A percentile compares a stretch with the other conserved stretches of the same genome.
Evolutionary conservation across 2,888 invertebrate genomes (phyloP).

Genomic region (Drosophila conformis): DNA sequence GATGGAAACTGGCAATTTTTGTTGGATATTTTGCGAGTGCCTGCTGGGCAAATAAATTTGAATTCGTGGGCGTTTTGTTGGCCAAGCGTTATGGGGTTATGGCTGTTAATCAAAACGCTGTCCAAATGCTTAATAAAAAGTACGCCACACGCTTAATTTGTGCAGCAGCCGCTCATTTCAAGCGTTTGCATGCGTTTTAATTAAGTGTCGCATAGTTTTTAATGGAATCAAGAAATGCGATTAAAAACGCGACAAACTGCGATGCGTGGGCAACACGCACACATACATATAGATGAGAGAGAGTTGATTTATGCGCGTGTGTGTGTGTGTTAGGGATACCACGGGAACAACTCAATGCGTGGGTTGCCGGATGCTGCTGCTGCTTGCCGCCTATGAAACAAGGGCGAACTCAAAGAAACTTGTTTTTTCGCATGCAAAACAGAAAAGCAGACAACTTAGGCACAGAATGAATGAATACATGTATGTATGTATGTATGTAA

Average conservation of each 20-base stretch:
- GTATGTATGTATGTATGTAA: background rate
- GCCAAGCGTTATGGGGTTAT: constrained; percentile 30
- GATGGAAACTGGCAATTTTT: constrained; percentile 43
- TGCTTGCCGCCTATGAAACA: constrained; percentile 12
- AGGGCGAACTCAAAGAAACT: constrained; percentile 43
- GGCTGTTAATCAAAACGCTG: constrained; percentile 71
- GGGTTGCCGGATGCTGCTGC: constrained; percentile 37
- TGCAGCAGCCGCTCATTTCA: constrained; percentile 25
- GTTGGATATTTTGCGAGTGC: constrained; percentile 48
- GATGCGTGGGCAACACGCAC: constrained; percentile 46
- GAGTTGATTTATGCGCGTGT: background rate
- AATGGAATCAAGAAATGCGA: constrained; percentile 61
- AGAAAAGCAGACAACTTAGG: constrained; percentile 7
- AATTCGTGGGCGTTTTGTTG: constrained; percentile 57
- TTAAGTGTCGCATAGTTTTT: constrained; percentile 64
- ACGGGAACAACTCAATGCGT: constrained; percentile 28
- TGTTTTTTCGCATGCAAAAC: constrained; percentile 27
- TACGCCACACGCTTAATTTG: constrained; percentile 31
- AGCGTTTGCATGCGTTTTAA: constrained; percentile 70
- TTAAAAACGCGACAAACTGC: constrained; percentile 51
- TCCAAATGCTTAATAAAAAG: constrained; percentile 74
- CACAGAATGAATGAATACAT: constrained; percentile 3
- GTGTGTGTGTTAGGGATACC: constrained; percentile 21
- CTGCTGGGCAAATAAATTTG: constrained; percentile 25
- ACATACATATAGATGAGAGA: background rate